Evolutionary conservation across 2,888 invertebrate species (phyloP).

Genomic region (Timema cristinae): DNA sequence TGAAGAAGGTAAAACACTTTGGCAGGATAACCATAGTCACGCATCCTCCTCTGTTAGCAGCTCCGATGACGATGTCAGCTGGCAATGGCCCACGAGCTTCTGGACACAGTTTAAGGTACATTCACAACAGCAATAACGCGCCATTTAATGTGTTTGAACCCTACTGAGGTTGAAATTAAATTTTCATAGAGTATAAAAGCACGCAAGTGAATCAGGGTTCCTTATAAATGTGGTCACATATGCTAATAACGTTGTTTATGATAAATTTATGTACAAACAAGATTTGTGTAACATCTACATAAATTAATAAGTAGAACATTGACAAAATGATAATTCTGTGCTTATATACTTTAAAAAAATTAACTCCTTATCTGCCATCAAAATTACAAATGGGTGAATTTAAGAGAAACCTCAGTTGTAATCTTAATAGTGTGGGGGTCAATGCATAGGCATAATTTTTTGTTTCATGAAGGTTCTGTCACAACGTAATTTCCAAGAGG

Average conservation of each 20-base stretch:
- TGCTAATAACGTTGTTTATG: not conserved
- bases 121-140: not conserved
- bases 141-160: not conserved
- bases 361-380: no score
- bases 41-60: slow-evolving; percentile 61
- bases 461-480: slow-evolving; percentile 54
- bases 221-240: not conserved
- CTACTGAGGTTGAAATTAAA: slow-evolving; percentile 2
- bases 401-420: no score
- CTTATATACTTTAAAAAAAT: no score
- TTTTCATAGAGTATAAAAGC: not conserved
- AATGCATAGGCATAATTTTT: no score
- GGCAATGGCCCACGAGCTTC: slow-evolving; percentile 73
- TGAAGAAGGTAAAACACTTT: slow-evolving; percentile 62
- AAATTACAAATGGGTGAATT: no score
- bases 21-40: slow-evolving; percentile 67
- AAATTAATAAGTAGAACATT: no score
- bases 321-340: no score
- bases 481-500: slow-evolving; percentile 70
- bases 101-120: slow-evolving; percentile 69
- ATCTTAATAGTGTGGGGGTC: no score
- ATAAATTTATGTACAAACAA: no score
- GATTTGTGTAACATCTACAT: no score
- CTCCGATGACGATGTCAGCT: slow-evolving; percentile 60
- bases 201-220: not conserved